Percentiles rank a stretch among this genome's conserved stretches.
phyloP scores from a whole-genome alignment of 2,888 invertebrate species.

The Falcaria lacertinaria region DNA sequence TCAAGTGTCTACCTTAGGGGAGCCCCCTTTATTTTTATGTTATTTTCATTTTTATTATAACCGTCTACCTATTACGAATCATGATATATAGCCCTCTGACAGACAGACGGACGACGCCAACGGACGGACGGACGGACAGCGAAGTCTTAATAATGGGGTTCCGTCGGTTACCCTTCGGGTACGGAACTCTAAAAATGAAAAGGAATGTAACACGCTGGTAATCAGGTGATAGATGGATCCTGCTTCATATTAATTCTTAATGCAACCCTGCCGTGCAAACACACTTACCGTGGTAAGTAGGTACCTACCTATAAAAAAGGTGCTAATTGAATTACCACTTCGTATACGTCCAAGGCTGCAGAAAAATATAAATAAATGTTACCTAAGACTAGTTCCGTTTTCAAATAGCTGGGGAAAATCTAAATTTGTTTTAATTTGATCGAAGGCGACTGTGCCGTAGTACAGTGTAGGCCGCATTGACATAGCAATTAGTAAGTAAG shows the following conservation, averaged over 20 bases:
- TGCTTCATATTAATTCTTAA: too few relatives aligned
- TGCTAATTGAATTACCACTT: conserved; percentile 63
- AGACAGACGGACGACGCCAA: too few relatives aligned
- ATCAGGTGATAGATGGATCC: background rate
- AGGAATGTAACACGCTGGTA: background rate
- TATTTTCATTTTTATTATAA: too few relatives aligned
- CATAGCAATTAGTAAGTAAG: background rate
- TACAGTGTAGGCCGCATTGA: background rate
- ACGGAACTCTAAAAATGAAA: conserved; percentile 1
- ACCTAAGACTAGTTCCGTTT: conserved; percentile 53
- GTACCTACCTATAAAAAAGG: conserved; percentile 33
- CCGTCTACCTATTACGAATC: too few relatives aligned
- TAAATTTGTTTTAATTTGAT: conserved; percentile 13
- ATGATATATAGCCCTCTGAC: too few relatives aligned
- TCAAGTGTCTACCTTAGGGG: too few relatives aligned
- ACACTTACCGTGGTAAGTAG: too few relatives aligned
- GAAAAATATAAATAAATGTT: conserved; percentile 51
- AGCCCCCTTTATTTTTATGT: too few relatives aligned
- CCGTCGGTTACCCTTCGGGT: too few relatives aligned
- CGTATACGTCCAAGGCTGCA: conserved; percentile 42
- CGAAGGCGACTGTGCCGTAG: background rate
- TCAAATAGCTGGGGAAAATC: conserved; percentile 25
- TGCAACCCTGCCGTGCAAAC: conserved; percentile 15
- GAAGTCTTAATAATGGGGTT: too few relatives aligned
- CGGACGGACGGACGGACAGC: too few relatives aligned